Evolutionary conservation across 2,113 vertebrate genomes (phyloP).

Genomic region (Mystacornis crossleyi): DNA sequence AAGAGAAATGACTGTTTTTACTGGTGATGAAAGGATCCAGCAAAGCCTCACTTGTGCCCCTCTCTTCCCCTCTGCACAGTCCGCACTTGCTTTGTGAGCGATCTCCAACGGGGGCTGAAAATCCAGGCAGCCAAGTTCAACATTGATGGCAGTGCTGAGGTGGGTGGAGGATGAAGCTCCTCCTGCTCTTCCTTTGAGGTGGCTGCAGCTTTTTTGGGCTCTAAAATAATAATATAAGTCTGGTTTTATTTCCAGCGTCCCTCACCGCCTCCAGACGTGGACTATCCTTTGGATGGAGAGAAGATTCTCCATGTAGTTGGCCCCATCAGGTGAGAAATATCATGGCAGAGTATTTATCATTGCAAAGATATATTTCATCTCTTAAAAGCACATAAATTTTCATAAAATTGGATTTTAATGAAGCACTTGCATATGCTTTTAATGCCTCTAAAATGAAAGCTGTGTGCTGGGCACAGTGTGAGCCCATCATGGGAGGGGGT

Average conservation of each 20-base stretch:
- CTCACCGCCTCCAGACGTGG: conserved; percentile 87
- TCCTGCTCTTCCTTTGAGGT: background rate
- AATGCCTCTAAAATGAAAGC: background rate
- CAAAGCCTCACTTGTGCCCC: background rate
- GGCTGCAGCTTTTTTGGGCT: background rate
- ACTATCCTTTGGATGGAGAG: conserved; percentile 93
- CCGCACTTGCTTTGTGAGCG: conserved; percentile 94
- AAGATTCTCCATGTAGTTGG: conserved; percentile 95
- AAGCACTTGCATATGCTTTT: background rate
- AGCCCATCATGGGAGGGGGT: background rate
- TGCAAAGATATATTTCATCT: background rate
- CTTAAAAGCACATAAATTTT: background rate
- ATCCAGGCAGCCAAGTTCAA: conserved; percentile 96
- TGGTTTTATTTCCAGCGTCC: conserved; percentile 81
- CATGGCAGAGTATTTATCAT: background rate
- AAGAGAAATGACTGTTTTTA: background rate
- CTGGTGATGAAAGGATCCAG: background rate
- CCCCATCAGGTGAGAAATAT: conserved; percentile 85
- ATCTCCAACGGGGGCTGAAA: conserved; percentile 91
- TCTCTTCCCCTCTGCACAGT: conserved; percentile 72
- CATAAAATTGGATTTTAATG: background rate
- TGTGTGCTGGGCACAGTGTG: background rate
- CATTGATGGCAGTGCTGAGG: conserved; percentile 88
- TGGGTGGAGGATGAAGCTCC: conserved; percentile 53
- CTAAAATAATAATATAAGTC: background rate